Base-by-base conservation (phyloP, 2,113 vertebrate species). In the Scomber scombrus region DNA sequence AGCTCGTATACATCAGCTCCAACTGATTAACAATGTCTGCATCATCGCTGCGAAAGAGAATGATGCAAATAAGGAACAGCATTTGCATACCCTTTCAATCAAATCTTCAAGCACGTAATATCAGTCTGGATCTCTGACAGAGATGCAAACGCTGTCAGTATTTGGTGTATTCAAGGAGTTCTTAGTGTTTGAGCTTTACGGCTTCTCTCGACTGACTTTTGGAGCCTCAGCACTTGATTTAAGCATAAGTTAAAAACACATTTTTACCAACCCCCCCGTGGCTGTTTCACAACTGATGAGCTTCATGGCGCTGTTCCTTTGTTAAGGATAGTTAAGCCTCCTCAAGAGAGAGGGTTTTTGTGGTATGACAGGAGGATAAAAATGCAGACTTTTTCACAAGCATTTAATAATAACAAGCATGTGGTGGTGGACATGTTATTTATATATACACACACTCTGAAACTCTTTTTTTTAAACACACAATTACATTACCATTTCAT, bases 41-140 rank as follows among this genome's bases (percentile, higher is more conserved):
- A 64, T 79, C 46, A 69, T 54, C 54, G 26, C 71, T 34, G 74
- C 51, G 7, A 63, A 80, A 71, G 55, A 60, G 68, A 80, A 45
- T 18, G 74, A 81, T 86, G 78, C 84, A 84, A 84, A 90, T 56
- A 64, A 78, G 87, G 61, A 51, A 5, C n/a, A 9, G 45, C 74
- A 81, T 85, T 87, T 84, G 82, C 85, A 85, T 87, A 81, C 55
- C 65, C 64, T 81, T 86, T 82, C 78, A 88, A 88, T 86, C 78
- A 79, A 71, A 76, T 50, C 66, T 77, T 76, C 75, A 82, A 56
- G 66, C 69, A 64, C 61, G 72, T 52, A 57, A 84, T 75, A 81
- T 85, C 73, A 79, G 80, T 75, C 47, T 77, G 82, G 60, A 85
- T 88, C 72, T 80, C 69, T 80, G 71, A 84, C 81, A 69, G 75